Evolutionary conservation across 2,797 vertebrate species (phyloP), one percentile per base, ranked within the genome.

Genomic region (Cynodonichthys magdalenae): DNA sequence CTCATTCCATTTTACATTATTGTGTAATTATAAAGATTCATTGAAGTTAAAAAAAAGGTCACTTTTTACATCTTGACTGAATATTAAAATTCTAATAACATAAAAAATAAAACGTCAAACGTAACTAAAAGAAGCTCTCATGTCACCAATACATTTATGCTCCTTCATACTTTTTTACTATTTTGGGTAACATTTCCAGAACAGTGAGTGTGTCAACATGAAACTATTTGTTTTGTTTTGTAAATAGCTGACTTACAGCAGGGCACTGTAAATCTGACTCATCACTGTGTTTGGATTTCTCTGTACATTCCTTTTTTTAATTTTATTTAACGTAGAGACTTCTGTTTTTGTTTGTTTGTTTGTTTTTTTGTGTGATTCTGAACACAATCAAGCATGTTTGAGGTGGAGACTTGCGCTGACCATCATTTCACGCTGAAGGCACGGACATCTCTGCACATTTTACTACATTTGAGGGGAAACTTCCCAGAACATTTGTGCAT

Each of bases 401-500:
- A 52, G 52, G 75, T 77, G 17, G 12, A 66, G 61, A 58, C 58
- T 55, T 68, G 10, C 53, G 68, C 59, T 58, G 63, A 68, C 15
- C 36, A 50, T 72, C 51, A 60, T 58, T 34, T 69, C 47, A 31
- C 19, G 52, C 44, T 51, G 34, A 45, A 78, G 15, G 28, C 15
- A 15, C 62, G 41, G 59, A 70, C 57, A 24, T 58, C 57, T 72
- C 48, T 4, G 47, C 51, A 66, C 54, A 46, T 60, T 47, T 63
- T 54, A 56, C 76, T 52, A 17, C 76, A 20, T 54, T 66, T 49
- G 66, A 73, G 72, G 59, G 75, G 63, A 80, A 72, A 70, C 71
- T 82, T 90, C 82, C 82, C 84, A 78, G 81, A 84, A 81, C 64
- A 79, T 74, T 69, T 72, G 73, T 71, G 54, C 71, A 79, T 60